Conservation (phyloP, 2,888 invertebrate species). For the Tetragonula carbonaria region DNA sequence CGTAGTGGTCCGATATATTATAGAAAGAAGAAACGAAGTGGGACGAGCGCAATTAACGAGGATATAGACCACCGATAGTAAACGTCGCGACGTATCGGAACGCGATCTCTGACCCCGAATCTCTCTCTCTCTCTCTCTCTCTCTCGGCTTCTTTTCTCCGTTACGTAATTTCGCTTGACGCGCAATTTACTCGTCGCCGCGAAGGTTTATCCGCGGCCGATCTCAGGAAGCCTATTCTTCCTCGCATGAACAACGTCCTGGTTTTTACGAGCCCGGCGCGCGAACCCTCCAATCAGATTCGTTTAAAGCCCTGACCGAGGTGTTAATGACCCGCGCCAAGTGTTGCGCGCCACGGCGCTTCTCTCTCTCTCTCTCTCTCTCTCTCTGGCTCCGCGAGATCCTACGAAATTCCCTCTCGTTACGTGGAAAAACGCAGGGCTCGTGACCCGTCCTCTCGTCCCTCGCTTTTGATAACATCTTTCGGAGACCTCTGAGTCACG, state of each 20-base stretch:
- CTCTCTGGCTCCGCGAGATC: background rate
- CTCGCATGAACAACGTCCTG: constrained; percentile 21
- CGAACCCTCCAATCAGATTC: constrained; percentile 50
- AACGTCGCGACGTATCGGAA: constrained; percentile 40
- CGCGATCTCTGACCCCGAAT: constrained; percentile 17
- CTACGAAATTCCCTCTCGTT: constrained; percentile 51
- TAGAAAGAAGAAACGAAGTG: background rate
- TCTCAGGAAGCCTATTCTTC: constrained; percentile 50
- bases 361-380: too few relatives aligned
- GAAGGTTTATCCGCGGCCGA: constrained; percentile 42
- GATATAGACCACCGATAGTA: constrained; percentile 25
- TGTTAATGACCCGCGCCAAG: constrained; percentile 55
- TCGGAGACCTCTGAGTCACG: constrained; percentile 57
- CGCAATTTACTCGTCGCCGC: constrained; percentile 49
- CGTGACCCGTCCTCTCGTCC: constrained; percentile 43
- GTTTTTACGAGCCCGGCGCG: constrained; percentile 31
- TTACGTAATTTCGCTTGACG: constrained; percentile 48
- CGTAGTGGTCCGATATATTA: background rate
- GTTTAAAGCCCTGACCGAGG: constrained; percentile 46
- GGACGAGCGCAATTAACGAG: constrained; percentile 20
- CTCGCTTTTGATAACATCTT: constrained; percentile 62
- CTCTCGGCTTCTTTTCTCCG: constrained; percentile 7
- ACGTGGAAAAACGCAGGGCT: constrained; percentile 46
- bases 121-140: too few relatives aligned
- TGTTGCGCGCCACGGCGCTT: constrained; percentile 14